These are phyloP conservation scores for Phymorhynchus buccinoides DNA, from an alignment of 1,140 invertebrate species.

Conservation along the genomic window DNA sequence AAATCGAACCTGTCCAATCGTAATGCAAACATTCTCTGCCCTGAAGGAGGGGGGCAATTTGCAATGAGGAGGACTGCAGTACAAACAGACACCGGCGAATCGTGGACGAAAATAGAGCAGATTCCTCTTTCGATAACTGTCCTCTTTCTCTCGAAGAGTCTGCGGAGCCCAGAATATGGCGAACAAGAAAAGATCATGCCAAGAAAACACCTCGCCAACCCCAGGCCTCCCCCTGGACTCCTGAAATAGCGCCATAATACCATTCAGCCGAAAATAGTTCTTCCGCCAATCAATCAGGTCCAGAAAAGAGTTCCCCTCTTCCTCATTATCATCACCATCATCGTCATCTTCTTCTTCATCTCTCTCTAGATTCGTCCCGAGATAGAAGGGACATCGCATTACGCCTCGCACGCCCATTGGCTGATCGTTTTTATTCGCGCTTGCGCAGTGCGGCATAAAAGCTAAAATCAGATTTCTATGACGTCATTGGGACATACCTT, in stretches of 20 bases:
- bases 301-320: background rate
- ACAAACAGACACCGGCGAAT: too few species aligned
- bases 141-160: too few species aligned
- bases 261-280: background rate
- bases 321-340: background rate
- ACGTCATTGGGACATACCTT: background rate
- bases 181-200: too few species aligned
- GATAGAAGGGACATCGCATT: background rate
- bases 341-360: background rate
- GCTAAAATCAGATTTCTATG: background rate
- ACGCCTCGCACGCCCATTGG: background rate
- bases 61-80: too few species aligned
- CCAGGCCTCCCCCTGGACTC: background rate
- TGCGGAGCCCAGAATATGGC: too few species aligned
- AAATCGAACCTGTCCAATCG: too few species aligned
- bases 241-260: background rate
- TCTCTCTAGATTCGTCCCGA: background rate
- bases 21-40: too few species aligned
- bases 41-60: too few species aligned
- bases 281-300: background rate
- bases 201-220: background rate
- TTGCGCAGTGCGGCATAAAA: slow-evolving; percentile 6
- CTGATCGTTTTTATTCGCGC: background rate
- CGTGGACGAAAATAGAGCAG: too few species aligned
- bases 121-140: too few species aligned